Percentiles rank a stretch among this genome's conserved stretches.
phyloP scores from a whole-genome alignment of 2,888 invertebrate species.

The Polia nebulosa region DNA sequence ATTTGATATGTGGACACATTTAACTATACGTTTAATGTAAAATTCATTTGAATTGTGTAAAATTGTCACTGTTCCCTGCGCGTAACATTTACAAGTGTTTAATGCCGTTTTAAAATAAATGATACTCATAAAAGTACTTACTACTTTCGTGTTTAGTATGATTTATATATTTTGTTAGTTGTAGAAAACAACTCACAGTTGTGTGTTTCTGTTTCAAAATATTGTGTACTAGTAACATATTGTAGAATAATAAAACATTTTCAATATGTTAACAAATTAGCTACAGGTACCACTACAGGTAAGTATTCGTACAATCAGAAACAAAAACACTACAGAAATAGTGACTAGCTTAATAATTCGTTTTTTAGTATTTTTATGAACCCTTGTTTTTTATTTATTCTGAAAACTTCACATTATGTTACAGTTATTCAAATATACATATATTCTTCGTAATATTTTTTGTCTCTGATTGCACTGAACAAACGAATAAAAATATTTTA shows the following conservation, averaged over 20 bases:
- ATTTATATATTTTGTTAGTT: neutral
- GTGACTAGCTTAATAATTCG: constrained; percentile 28
- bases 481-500: neutral
- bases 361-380: constrained; percentile 10
- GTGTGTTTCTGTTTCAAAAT: neutral
- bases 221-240: constrained; percentile 15
- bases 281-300: too few relatives aligned
- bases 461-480: constrained; percentile 22
- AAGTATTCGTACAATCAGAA: constrained; percentile 31
- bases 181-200: neutral
- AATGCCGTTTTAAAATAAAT: neutral
- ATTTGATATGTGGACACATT: constrained; percentile 38
- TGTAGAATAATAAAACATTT: neutral
- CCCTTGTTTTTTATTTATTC: neutral
- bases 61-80: neutral
- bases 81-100: neutral
- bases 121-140: neutral
- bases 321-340: neutral
- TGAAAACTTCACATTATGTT: constrained; percentile 12
- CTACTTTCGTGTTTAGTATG: neutral
- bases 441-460: neutral
- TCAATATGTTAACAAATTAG: neutral
- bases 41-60: constrained; percentile 1
- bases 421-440: neutral
- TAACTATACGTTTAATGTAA: constrained; percentile 7